Evolutionary conservation across 2,113 vertebrate species (phyloP).

Genomic region (Gallinago paraguaiae): DNA sequence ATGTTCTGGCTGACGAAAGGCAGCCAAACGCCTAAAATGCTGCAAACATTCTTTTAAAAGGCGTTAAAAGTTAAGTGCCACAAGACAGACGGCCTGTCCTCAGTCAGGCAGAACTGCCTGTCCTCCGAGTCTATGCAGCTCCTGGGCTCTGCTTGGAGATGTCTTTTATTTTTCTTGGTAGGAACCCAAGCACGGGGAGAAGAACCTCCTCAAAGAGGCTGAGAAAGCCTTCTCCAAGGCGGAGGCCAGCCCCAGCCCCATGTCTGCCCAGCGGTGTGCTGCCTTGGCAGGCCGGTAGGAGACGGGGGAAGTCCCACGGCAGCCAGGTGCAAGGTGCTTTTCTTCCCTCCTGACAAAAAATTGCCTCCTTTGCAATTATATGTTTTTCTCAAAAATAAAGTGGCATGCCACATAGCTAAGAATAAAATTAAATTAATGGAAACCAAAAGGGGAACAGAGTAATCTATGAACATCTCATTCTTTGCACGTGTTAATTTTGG

Average conservation of each 20-base stretch:
- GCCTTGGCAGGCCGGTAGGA: not conserved
- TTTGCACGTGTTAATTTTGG: not conserved
- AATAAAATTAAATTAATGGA: not conserved
- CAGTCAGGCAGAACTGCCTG: not conserved
- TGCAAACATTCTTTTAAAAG: not conserved
- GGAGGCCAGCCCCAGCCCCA: not conserved
- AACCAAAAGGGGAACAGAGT: not conserved
- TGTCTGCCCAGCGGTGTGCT: rapidly evolving
- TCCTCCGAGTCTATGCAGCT: not conserved
- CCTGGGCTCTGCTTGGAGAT: not conserved
- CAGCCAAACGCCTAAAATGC: not conserved
- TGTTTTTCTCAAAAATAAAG: not conserved
- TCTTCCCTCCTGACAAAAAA: not conserved
- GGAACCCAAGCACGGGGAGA: not conserved
- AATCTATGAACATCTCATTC: not conserved
- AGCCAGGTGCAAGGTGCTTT: not conserved
- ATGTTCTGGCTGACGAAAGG: not conserved
- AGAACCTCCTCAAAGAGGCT: not conserved
- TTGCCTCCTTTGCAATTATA: not conserved
- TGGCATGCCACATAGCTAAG: not conserved
- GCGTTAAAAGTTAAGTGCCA: not conserved
- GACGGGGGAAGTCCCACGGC: not conserved
- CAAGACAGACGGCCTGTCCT: not conserved
- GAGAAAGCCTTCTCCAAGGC: not conserved
- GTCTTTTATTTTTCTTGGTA: not conserved